Evolutionary conservation across 2,113 vertebrate species (phyloP), one percentile per base, ranked within the genome.

Genomic region (Phyllostomus hastatus): DNA sequence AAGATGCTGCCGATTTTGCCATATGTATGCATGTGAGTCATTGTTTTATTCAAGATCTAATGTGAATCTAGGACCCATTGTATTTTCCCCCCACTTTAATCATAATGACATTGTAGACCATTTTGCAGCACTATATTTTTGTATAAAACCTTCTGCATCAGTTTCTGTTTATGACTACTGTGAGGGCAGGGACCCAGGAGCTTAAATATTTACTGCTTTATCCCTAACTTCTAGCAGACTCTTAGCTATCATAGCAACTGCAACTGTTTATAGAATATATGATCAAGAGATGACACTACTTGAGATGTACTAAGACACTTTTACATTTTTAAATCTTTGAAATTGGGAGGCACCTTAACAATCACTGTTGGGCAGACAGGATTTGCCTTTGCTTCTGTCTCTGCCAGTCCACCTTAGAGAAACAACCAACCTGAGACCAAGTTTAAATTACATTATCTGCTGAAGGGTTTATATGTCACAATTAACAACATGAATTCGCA

Each of bases 1-100:
- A 98, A 98, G 98, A 99, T 94, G 99, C 99, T 90, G 98, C 99
- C 93, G 98, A 99, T 84, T 99, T 99, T 97, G 98, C 98, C 95
- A 98, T 99, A 95, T 99, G 99, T 97, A 94, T 99, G 96, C 99
- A 99, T 73, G 99, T 99, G 97, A 97, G 99, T 98, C 64, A 84
- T 61, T 43, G 9, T 70, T 73, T 0, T 0, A 26, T 76, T 95
- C 15, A 91, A 76, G 83, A 66, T 54, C 22, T 31, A 41, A 35
- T 72, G 67, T 50, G 26, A 87, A 17, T 48, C 31, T 75, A 33
- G 52, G 61, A 76, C 59, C 52, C 24, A 31, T 82, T 75, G 78
- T n/a, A 59, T 48, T 83, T 72, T 86, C 64, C 41, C 16, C 20
- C 33, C 38, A 48, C 35, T 90, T 61, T 59, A 88, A 64, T 89